Base-by-base conservation (phyloP, 2,113 vertebrate genomes). In the Cariama cristata region DNA sequence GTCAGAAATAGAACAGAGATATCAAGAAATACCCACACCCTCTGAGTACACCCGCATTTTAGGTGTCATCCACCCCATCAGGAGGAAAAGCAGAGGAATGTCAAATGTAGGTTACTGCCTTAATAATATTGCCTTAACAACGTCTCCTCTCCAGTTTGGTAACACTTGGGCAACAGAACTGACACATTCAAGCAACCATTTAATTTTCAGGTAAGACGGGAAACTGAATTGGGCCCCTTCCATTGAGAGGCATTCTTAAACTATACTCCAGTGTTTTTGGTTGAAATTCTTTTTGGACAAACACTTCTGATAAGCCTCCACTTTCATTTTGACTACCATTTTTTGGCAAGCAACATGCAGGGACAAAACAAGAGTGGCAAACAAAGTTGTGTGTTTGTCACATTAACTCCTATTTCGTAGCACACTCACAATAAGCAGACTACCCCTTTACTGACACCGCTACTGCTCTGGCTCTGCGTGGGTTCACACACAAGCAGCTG, bases 1-100 rank as follows among this genome's bases (percentile, higher is more conserved):
- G 60, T 72, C 94, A 96, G 80, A 87, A 95, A 92, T 42, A 96
- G 91, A 94, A 93, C 17, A 85, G 45, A 79, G 53, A 50, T 90
- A 94, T 1, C 30, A 38, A 76, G 69, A 85, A 79, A 76, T 58
- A 69, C 10, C 32, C 80, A 72, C 49, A 60, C 7, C 33, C 40
- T 45, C 69, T 9, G 23, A 79, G 33, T 28, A 76, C 49, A 91
- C 7, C 21, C 72, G 60, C 32, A 53, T 30, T 79, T 92, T 30
- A 86, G 28, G 23, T 71, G 9, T 38, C 75, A 95, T 42, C 50
- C 63, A 38, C 13, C 8, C 6, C 1, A 4, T 11, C 45, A 59
- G 16, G 0, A 59, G n/a, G 28, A 63, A 74, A 77, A 63, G n/a
- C 38, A 74, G n/a, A 18, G n/a, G 20, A 86, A 89, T 52, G 76